Conservation (phyloP, 2,797 vertebrate species). For the Gadopsis marmoratus region DNA sequence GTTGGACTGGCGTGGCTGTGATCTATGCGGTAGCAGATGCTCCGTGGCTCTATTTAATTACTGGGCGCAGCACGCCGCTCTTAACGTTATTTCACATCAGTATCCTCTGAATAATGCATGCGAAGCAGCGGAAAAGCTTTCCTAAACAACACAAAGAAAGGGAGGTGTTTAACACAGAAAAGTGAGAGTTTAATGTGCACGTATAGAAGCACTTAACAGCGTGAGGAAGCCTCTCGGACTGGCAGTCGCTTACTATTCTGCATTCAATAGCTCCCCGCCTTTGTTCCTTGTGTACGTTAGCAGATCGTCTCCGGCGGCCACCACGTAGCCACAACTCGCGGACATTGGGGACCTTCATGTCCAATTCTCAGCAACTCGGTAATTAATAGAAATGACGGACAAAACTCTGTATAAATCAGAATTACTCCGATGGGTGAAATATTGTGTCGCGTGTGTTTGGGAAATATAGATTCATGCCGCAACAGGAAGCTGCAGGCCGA, state of each 20-base stretch:
- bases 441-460: no score
- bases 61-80: background rate
- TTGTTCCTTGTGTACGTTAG: no score
- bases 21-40: background rate
- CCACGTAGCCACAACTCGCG: no score
- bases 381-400: background rate
- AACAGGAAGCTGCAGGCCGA: constrained; percentile 14
- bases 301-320: no score
- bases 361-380: background rate
- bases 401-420: background rate
- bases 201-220: background rate
- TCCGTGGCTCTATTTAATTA: background rate
- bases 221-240: background rate
- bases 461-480: background rate
- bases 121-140: no score
- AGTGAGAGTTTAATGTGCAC: background rate
- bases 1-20: background rate
- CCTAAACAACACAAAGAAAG: no score
- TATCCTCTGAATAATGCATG: background rate
- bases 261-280: no score
- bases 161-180: no score
- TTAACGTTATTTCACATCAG: background rate
- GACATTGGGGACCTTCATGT: no score
- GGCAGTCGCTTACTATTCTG: no score
- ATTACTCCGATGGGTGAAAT: background rate